Conservation (phyloP, 2,113 vertebrate species). For the Phocoena sinus region DNA sequence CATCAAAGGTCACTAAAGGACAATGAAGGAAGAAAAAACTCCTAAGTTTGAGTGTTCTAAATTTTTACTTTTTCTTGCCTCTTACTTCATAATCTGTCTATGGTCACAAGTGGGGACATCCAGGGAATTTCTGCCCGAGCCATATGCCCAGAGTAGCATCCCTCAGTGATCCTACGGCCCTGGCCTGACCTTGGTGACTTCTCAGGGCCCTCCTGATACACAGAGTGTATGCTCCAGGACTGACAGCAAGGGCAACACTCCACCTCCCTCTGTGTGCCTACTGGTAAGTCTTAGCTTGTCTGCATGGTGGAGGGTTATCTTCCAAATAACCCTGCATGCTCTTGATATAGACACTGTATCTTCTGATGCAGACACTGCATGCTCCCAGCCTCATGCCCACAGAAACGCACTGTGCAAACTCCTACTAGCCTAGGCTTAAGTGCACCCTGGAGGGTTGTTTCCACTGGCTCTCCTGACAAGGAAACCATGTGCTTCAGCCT, state of each 20-base stretch:
- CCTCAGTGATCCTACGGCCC: accelerated
- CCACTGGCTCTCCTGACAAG: no score
- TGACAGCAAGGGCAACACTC: no score
- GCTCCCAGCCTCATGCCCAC: background rate
- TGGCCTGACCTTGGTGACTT: background rate
- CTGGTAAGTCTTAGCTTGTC: background rate
- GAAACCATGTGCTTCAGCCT: background rate
- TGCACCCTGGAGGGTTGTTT: background rate
- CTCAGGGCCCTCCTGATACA: no score
- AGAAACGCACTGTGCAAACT: background rate
- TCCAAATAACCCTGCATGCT: no score
- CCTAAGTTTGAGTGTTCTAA: background rate
- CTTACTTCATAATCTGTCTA: background rate
- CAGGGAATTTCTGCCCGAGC: accelerated
- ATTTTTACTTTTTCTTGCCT: background rate
- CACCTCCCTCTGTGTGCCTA: background rate
- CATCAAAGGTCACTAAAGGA: background rate
- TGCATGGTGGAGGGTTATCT: background rate
- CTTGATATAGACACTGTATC: no score
- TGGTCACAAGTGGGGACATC: background rate
- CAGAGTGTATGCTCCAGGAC: no score
- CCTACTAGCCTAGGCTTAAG: background rate
- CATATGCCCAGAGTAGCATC: background rate
- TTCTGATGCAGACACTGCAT: no score
- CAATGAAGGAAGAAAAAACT: background rate